Evolutionary conservation across 2,888 invertebrate species (phyloP), one percentile per base, ranked within the genome.

Genomic region (Caenorhabditis virilis): DNA sequence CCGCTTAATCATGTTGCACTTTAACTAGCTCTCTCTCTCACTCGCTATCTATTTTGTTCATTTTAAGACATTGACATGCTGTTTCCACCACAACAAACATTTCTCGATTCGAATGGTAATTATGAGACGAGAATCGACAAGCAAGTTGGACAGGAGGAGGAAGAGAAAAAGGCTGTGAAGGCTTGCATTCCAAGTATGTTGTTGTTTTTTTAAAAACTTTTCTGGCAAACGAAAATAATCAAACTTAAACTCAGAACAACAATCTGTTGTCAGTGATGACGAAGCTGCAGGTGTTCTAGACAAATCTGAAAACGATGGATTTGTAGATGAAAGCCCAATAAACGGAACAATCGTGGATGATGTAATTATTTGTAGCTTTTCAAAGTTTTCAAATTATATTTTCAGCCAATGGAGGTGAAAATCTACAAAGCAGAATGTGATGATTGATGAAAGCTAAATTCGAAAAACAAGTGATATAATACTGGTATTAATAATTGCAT

Each of bases 341-440:
- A 36, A 36, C n/a, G 36, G 36, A 36, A 36, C 36, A 7, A 5
- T 36, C 5, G 36, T 36, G 7, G 36, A 36, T 36, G 36, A 36
- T n/a, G 36, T 36, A 36, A 36, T 7, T 15, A n/a, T n/a, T 30
- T 30, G 13, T 30, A n/a, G 5, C 16, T n/a, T 36, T 13, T n/a
- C 9, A n/a, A 15, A 36, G 3, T 20, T 41, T 9, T 22, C 9
- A 41, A 41, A 22, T 41, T 6, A 22, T 35, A 13, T 20, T 63
- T 63, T 42, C 57, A 63, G 63, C 63, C 54, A 54, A 63, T 63
- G 63, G 63, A 63, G 26, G 63, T 63, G 36, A 57, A 54, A 46
- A 63, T 63, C 36, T 63, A 63, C 54, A 53, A 58, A 16, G 50
- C 63, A 1, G 63, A 64, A 36, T 64, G 64, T 22, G 59, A 64